phyloP scores from a whole-genome alignment of 2,797 vertebrate genomes.

The Sphenopsis melanotis region DNA sequence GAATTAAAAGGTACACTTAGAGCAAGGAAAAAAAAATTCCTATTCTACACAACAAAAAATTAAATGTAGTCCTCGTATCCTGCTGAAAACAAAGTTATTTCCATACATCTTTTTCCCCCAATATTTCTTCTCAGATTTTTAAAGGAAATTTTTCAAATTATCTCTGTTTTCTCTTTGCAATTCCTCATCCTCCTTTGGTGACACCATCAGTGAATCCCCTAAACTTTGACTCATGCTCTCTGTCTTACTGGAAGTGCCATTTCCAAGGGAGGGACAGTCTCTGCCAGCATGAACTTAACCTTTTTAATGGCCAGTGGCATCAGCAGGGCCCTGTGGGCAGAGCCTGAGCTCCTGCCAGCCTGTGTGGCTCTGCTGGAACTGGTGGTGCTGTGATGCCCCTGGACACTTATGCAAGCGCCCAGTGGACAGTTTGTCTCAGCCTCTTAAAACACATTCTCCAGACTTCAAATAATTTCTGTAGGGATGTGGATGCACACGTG shows the following conservation, averaged over 20 bases:
- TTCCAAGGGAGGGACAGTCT: neutral
- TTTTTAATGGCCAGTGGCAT: neutral
- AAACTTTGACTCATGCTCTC: neutral
- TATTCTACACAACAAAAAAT: neutral
- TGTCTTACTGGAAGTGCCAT: neutral
- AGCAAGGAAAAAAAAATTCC: neutral
- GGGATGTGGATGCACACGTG: rapidly evolving
- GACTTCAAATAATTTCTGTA: neutral
- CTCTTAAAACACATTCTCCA: neutral
- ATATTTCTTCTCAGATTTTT: neutral
- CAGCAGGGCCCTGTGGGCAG: neutral
- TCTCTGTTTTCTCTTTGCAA: neutral
- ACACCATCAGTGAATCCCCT: neutral
- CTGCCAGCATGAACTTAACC: neutral
- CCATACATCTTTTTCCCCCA: rapidly evolving
- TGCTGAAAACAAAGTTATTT: neutral
- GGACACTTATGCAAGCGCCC: neutral
- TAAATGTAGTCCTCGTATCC: neutral
- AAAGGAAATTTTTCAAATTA: neutral
- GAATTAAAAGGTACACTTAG: neutral
- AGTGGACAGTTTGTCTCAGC: neutral
- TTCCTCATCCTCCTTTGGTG: neutral
- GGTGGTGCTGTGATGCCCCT: neutral
- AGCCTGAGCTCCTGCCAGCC: neutral
- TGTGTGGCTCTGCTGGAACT: neutral